phyloP scores from a whole-genome alignment of 2,113 vertebrate genomes.

The Struthio camelus region DNA sequence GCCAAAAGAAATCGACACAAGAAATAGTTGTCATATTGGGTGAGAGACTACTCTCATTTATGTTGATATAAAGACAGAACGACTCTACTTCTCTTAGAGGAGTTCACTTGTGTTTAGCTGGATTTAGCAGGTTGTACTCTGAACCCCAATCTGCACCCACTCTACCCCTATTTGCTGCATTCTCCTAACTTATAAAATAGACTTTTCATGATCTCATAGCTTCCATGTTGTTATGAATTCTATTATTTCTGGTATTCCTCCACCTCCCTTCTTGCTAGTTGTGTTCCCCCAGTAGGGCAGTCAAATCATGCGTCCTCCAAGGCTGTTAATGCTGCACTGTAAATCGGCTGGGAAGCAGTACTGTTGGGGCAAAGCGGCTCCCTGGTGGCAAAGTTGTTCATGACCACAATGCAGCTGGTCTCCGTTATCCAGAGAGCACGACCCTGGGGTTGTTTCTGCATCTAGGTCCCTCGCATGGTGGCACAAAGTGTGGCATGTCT shows the following conservation, averaged over 20 bases:
- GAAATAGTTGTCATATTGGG: constrained; percentile 26
- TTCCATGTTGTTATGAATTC: background rate
- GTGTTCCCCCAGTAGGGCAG: background rate
- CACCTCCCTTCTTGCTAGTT: background rate
- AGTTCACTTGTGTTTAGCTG: background rate
- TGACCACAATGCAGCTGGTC: background rate
- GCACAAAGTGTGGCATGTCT: background rate
- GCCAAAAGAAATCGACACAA: constrained; percentile 30
- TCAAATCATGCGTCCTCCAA: background rate
- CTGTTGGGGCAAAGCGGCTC: background rate
- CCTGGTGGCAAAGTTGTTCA: background rate
- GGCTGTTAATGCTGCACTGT: background rate
- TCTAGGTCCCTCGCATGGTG: background rate
- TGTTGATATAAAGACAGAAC: constrained; percentile 17
- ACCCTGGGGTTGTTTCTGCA: background rate
- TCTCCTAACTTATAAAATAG: background rate
- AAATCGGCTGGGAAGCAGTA: constrained; percentile 17
- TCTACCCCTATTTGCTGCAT: background rate
- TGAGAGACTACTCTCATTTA: background rate
- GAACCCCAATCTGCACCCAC: background rate
- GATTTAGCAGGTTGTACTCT: background rate
- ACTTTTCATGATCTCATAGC: background rate
- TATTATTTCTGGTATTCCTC: background rate
- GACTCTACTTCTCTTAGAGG: background rate
- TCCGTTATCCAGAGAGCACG: background rate